These are phyloP conservation scores for Sylvilagus bachmani DNA, from an alignment of 2,113 vertebrate genomes.

Conservation along the genomic window DNA sequence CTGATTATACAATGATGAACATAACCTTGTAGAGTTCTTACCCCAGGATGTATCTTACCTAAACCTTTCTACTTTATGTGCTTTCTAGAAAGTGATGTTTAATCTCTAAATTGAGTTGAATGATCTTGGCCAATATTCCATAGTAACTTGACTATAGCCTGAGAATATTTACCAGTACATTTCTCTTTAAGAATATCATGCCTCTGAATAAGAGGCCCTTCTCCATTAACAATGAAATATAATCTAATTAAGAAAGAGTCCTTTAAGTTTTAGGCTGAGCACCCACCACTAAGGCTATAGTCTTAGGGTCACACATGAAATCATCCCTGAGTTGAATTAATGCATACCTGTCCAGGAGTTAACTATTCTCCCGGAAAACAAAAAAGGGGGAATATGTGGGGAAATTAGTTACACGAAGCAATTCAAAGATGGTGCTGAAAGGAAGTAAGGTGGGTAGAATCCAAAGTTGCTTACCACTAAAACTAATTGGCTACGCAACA, in stretches of 20 bases:
- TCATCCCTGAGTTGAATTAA: not conserved
- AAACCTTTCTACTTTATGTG: not conserved
- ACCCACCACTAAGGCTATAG: not conserved
- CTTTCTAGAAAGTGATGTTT: not conserved
- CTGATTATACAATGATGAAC: not conserved
- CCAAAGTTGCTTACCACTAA: no score
- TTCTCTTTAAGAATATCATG: not conserved
- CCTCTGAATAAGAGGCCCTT: not conserved
- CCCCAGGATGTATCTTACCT: not conserved
- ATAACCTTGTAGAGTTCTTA: not conserved
- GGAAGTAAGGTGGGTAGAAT: no score
- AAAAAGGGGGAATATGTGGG: no score
- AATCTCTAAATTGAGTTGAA: not conserved
- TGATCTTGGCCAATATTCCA: not conserved
- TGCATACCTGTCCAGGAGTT: not conserved
- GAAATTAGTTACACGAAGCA: no score
- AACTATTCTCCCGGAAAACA: not conserved
- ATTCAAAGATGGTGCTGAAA: no score
- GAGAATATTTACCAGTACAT: not conserved
- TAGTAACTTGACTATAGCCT: not conserved
- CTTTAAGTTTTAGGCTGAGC: not conserved
- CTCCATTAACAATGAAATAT: slow-evolving; percentile 3
- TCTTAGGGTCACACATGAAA: not conserved
- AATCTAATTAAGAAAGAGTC: not conserved
- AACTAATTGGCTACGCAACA: no score